Evolutionary conservation across 2,888 invertebrate genomes (phyloP).

Genomic region (Pyrochroa serraticornis): DNA sequence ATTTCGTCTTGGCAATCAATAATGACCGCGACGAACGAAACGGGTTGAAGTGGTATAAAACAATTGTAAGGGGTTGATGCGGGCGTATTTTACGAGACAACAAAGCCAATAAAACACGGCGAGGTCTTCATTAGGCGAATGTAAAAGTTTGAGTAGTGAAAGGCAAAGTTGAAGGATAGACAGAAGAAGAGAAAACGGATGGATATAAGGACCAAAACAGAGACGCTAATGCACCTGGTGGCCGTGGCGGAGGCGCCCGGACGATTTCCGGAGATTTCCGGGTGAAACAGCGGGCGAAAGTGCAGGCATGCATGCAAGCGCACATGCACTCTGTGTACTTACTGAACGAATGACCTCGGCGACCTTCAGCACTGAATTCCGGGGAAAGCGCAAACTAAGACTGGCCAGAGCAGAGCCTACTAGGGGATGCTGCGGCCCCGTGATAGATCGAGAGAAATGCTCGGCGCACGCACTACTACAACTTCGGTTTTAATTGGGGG

Average conservation of each 20-base stretch:
- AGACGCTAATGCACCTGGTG: slow-evolving; percentile 34
- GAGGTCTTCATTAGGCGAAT: not conserved
- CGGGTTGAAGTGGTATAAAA: slow-evolving; percentile 4
- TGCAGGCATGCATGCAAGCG: slow-evolving; percentile 28
- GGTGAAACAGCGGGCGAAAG: slow-evolving; percentile 17
- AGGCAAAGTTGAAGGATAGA: slow-evolving; percentile 45
- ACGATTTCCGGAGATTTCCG: slow-evolving; percentile 4
- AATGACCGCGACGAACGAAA: slow-evolving; percentile 9
- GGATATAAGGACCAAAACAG: slow-evolving; percentile 57
- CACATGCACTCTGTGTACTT: slow-evolving; percentile 42
- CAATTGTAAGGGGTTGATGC: not conserved
- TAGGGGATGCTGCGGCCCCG: slow-evolving; percentile 57
- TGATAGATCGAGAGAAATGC: slow-evolving; percentile 59
- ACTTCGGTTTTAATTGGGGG: slow-evolving; percentile 59
- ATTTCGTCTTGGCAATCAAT: slow-evolving; percentile 17
- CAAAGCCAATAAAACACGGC: not conserved
- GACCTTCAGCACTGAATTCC: slow-evolving; percentile 50
- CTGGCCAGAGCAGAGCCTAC: slow-evolving; percentile 54
- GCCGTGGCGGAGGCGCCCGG: slow-evolving; percentile 29
- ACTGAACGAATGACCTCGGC: slow-evolving; percentile 45
- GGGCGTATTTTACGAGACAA: slow-evolving; percentile 5
- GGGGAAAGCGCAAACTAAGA: slow-evolving; percentile 55
- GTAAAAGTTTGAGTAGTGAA: slow-evolving; percentile 27
- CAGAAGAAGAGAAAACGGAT: slow-evolving; percentile 52
- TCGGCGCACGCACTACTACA: slow-evolving; percentile 59